Percentiles rank a stretch among this genome's conserved stretches.
Conservation (phyloP, 2,797 vertebrate species). For the Chaenodraco wilsoni region DNA sequence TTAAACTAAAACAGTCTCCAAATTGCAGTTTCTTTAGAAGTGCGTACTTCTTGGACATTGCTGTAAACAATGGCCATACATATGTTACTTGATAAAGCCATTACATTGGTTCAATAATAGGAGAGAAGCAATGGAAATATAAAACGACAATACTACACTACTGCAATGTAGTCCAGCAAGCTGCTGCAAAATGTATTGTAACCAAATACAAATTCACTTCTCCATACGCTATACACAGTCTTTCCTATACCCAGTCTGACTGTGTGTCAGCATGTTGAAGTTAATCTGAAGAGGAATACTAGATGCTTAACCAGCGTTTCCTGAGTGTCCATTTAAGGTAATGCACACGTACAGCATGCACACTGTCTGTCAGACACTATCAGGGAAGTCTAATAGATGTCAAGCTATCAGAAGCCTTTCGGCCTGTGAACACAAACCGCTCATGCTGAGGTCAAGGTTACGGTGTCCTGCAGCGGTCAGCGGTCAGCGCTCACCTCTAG, state of each 20-base stretch:
- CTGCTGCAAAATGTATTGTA: too few species aligned
- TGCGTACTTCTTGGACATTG: too few species aligned
- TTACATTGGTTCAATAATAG: too few species aligned
- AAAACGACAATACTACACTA: too few species aligned
- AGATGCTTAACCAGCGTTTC: constrained; percentile 45
- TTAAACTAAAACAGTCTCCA: too few species aligned
- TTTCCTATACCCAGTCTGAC: neutral
- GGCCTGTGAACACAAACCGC: constrained; percentile 9
- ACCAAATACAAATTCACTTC: too few species aligned
- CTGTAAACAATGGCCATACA: too few species aligned
- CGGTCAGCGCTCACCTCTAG: neutral
- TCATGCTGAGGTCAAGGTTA: constrained; percentile 34
- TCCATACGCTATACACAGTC: neutral
- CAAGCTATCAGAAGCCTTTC: neutral
- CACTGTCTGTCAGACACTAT: constrained; percentile 36
- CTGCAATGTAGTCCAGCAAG: too few species aligned
- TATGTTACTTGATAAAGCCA: too few species aligned
- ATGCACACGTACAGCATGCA: constrained; percentile 37
- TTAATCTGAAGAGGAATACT: constrained; percentile 28
- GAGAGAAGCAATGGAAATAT: too few species aligned
- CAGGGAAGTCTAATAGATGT: constrained; percentile 15
- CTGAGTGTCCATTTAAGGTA: constrained; percentile 22
- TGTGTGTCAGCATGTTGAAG: constrained; percentile 21
- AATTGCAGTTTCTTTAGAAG: too few species aligned
- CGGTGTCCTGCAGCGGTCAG: constrained; percentile 20